Base-by-base conservation (phyloP, 1,140 invertebrate species). In the Hycleus cichorii region DNA sequence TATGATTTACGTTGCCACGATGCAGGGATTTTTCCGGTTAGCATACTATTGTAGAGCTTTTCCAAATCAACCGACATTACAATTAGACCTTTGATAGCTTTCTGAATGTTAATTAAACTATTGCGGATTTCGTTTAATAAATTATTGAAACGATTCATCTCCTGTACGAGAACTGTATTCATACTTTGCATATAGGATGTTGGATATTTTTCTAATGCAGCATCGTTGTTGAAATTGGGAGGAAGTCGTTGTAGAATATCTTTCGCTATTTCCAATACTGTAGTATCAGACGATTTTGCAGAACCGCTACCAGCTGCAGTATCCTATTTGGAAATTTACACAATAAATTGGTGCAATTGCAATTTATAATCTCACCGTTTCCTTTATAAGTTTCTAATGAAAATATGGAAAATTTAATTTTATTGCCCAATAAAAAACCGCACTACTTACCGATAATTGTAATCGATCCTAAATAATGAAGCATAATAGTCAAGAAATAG, bases 111-210 rank as follows among this genome's bases (percentile, higher is more conserved):
- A 1, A 72, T 51, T 39, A 95, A 78, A 46, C 85, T 88, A 39
- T 46, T 69, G 40, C 79, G 79, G 1, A 91, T 84, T 70, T 82
- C 82, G 12, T 71, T 66, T 10, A 84, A 69, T 12, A 97, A 76
- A 67, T 80, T 86, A 67, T 95, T 93, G 69, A 92, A 96, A 26
- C 92, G 76, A 69, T 89, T 85, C 88, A 95, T 88, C 80, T 97
- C 94, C 77, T 96, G 93, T 24, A 93, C 80, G 10, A 97, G 77
- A 11, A 97, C 92, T 0, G 91, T 95, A 70, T 95, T 97, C 91
- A 95, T 94, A 1, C 91, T 94, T 77, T 95, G 90, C 47, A 80
- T 82, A 68, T 95, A 95, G 46, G 83, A 81, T 0, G 91, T 87
- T 0, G 92, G 93, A 75, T 83, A 94, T 60, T 86, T 89, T 64